Conservation (phyloP, 2,888 invertebrate genomes). For the Willowsia nigromaculata region DNA sequence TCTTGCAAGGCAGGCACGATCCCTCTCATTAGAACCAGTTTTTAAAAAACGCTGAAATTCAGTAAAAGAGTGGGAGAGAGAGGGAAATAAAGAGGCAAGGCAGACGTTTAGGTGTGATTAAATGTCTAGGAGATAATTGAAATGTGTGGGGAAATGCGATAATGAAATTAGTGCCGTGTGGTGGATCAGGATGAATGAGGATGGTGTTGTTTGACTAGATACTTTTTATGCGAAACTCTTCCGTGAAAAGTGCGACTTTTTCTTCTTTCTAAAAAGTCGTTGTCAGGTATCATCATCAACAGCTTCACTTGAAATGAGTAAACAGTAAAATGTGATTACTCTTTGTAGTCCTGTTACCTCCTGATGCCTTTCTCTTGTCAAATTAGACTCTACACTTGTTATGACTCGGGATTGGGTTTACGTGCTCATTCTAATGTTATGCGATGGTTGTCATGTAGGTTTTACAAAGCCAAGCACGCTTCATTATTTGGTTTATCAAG, state of each 20-base stretch:
- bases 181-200: neutral
- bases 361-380: neutral
- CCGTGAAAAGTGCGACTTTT: neutral
- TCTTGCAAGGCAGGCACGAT: constrained; percentile 57
- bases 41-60: constrained; percentile 43
- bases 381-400: neutral
- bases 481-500: too few relatives aligned
- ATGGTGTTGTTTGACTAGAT: neutral
- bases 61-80: neutral
- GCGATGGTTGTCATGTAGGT: too few relatives aligned
- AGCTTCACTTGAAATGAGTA: neutral
- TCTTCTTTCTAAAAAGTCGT: neutral
- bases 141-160: constrained; percentile 26
- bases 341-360: neutral
- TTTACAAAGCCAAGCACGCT: too few relatives aligned
- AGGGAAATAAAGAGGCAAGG: neutral
- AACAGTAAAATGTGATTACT: too few relatives aligned
- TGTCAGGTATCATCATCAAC: neutral
- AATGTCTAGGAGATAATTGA: constrained; percentile 33
- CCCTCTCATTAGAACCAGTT: constrained; percentile 64
- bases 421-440: too few relatives aligned
- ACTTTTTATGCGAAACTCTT: neutral
- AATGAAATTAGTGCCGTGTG: constrained; percentile 49
- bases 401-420: neutral
- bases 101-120: constrained; percentile 27